Conservation (phyloP, 2,113 vertebrate species). For the Macquaria australasica region DNA sequence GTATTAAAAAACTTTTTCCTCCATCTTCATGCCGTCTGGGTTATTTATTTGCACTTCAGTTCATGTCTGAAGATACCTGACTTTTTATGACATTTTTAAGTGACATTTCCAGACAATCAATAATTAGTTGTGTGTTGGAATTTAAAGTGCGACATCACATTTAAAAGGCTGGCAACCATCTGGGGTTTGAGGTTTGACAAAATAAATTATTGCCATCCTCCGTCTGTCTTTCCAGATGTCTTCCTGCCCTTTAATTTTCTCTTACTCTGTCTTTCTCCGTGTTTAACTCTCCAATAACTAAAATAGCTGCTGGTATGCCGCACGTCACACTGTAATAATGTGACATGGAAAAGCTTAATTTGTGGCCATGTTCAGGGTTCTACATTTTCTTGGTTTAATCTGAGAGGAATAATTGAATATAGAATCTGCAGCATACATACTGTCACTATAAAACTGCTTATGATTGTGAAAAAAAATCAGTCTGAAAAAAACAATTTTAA, state of each 20-base stretch:
- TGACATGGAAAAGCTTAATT: conserved; percentile 7
- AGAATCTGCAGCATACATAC: not conserved
- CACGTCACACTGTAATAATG: conserved; percentile 7
- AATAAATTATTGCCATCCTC: conserved; percentile 73
- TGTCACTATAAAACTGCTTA: not conserved
- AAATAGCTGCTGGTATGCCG: conserved; percentile 24
- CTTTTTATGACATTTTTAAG: conserved; percentile 60
- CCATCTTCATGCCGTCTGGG: not conserved
- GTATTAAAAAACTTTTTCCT: not conserved
- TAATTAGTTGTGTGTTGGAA: conserved; percentile 67
- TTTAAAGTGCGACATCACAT: conserved; percentile 66
- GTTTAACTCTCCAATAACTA: conserved; percentile 41
- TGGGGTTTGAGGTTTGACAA: conserved; percentile 62
- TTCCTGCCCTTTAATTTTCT: conserved; percentile 67
- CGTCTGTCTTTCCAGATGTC: conserved; percentile 75
- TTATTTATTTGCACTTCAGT: conserved; percentile 11
- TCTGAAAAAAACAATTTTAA: conserved; percentile 7
- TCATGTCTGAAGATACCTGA: conserved; percentile 48
- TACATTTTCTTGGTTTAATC: not conserved
- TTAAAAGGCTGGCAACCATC: conserved; percentile 69
- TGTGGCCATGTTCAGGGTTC: not conserved
- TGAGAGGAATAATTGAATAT: not conserved
- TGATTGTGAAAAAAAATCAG: not conserved
- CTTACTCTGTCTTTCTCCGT: conserved; percentile 40
- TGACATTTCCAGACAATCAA: conserved; percentile 72